Conservation (phyloP, 2,113 vertebrate genomes). For the Nibea albiflora region DNA sequence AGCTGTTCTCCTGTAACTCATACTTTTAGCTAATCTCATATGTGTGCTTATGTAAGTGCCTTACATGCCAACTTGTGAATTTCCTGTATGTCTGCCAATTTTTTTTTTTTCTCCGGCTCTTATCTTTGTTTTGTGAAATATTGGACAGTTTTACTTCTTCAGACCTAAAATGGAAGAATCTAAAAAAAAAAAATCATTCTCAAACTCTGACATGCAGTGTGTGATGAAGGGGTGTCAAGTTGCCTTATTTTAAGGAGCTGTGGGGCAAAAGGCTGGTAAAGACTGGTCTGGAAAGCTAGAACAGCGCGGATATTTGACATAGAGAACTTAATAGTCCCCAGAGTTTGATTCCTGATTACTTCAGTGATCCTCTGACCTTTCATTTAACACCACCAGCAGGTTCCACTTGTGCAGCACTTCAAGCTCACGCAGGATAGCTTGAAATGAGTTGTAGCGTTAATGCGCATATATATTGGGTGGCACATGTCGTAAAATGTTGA, state of each 20-base stretch:
- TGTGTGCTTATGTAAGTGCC: neutral
- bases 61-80: neutral
- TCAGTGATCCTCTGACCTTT: constrained; percentile 59
- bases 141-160: neutral
- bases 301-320: constrained; percentile 6
- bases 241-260: neutral
- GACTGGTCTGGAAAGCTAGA: neutral
- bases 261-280: fast-evolving
- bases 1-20: neutral
- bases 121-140: neutral
- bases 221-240: neutral
- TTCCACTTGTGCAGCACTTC: constrained; percentile 28
- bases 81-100: neutral
- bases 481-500: neutral
- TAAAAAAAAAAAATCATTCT: neutral
- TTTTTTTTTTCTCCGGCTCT: neutral
- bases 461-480: neutral
- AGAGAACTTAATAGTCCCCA: neutral
- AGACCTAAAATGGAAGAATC: neutral
- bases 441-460: neutral
- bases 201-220: neutral
- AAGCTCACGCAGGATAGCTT: neutral
- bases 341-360: constrained; percentile 24
- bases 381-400: constrained; percentile 54
- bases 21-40: neutral